Base-by-base conservation (phyloP, 2,797 vertebrate species). In the Gadopsis marmoratus region DNA sequence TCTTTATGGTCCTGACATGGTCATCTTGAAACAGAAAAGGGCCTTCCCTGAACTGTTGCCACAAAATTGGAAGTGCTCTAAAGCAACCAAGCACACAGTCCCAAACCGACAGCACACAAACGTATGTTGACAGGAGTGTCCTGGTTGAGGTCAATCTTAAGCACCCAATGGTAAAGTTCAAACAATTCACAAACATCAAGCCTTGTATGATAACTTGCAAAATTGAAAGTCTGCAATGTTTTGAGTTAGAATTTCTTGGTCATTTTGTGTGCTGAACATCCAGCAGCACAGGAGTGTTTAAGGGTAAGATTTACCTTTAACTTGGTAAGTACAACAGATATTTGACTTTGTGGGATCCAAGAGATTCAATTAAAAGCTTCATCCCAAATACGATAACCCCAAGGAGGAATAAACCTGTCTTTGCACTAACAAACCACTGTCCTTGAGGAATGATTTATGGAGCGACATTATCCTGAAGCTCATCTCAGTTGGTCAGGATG, bases 401-500 rank as follows among this genome's bases (percentile, higher is more conserved):
- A 41, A 35, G 45, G 50, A 71, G 23, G 29, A 74, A 39, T 13
- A 31, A 67, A 83, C 33, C 33, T n/a, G 11, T 23, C 41, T 73
- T 4, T 26, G 43, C 64, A 76, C 23, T 75, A 82, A 85, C 58
- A 78, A 73, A 33, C 10, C 26, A 0, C 21, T 48, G 76, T 79
- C 88, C 87, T 90, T 82, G 79, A 78, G 61, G 66, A 70, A 55
- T 71, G 74, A 82, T 72, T 84, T 21, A 59, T 39, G 16, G 35
- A 73, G 71, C 72, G 39, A 41, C 74, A 65, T 11, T 37, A 66
- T 76, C 37, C 29, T 37, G 13, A 61, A 50, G 68, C 76, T 81
- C 65, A 31, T 35, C 68, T 82, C 59, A 31, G 47, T 43, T 56
- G 73, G 56, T 77, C 26, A 29, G 41, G 35, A 81, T 31, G 35